phyloP scores from a whole-genome alignment of 1,140 invertebrate genomes.

The Daktulosphaira vitifoliae region DNA sequence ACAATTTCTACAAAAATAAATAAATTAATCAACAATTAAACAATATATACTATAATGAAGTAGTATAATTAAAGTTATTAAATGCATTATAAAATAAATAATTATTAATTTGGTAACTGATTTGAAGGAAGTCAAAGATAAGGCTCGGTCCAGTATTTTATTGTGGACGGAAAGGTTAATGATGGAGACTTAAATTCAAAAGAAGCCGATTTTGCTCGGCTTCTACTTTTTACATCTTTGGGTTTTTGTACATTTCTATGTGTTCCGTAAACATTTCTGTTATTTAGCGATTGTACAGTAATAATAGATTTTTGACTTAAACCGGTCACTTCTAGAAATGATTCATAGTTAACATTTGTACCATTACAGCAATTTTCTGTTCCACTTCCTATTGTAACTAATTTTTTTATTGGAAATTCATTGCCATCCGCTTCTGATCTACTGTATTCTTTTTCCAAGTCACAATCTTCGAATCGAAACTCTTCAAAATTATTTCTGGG shows the following conservation, averaged over 20 bases:
- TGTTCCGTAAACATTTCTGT: slow-evolving; percentile 59
- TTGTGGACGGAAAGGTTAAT: slow-evolving; percentile 36
- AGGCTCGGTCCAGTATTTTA: slow-evolving; percentile 42
- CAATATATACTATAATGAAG: too few species aligned
- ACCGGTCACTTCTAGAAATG: slow-evolving; percentile 68
- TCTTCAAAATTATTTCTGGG: slow-evolving; percentile 62
- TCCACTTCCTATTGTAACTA: too few species aligned
- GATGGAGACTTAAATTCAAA: slow-evolving; percentile 29
- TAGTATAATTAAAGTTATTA: too few species aligned
- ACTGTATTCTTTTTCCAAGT: slow-evolving; percentile 48
- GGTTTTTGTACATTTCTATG: slow-evolving; percentile 67
- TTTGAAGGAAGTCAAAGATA: slow-evolving; percentile 36
- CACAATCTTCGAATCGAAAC: slow-evolving; percentile 66
- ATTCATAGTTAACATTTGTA: slow-evolving; percentile 52
- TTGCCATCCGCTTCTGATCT: slow-evolving; percentile 44
- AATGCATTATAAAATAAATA: too few species aligned
- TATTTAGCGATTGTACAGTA: slow-evolving; percentile 44
- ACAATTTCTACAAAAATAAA: too few species aligned
- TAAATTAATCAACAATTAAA: too few species aligned
- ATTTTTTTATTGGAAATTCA: slow-evolving; percentile 46
- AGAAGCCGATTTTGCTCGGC: slow-evolving; percentile 34
- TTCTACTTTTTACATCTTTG: slow-evolving; percentile 58
- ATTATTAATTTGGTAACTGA: not conserved
- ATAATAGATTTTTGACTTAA: slow-evolving; percentile 71
- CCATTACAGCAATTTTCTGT: not conserved